A percentile compares a stretch with the other conserved stretches of the same genome.
phyloP scores from a whole-genome alignment of 1,140 invertebrate species.

The Drosophila neocordata region DNA sequence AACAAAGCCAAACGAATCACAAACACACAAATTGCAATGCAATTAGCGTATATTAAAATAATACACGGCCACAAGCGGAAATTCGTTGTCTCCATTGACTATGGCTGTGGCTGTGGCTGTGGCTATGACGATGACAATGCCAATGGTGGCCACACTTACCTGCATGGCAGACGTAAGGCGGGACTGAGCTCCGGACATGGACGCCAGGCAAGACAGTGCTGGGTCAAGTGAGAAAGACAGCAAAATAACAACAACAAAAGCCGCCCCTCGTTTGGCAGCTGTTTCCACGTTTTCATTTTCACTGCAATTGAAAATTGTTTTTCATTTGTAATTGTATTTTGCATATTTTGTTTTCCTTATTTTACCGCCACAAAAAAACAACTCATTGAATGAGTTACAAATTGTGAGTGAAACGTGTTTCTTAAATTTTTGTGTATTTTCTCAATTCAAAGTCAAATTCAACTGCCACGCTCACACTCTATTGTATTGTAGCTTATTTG shows the following conservation, averaged over 20 bases:
- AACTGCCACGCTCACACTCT: conserved; percentile 29
- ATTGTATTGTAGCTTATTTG: conserved; percentile 48
- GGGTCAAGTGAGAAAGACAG: conserved; percentile 51
- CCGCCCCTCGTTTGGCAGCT: conserved; percentile 46
- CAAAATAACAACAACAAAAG: conserved; percentile 46
- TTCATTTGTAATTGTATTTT: conserved; percentile 15
- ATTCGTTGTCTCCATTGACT: conserved; percentile 26
- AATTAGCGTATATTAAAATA: conserved; percentile 71
- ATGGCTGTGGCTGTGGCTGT: no score
- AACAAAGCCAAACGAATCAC: conserved; percentile 47
- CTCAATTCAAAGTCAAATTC: conserved; percentile 8
- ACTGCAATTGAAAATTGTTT: conserved; percentile 47
- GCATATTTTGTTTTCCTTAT: conserved; percentile 16
- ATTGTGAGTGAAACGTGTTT: conserved; percentile 50
- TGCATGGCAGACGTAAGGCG: conserved; percentile 79
- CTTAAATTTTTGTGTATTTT: conserved; percentile 26
- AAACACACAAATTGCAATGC: conserved; percentile 48
- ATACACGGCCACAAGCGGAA: conserved; percentile 48
- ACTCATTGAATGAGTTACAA: neutral
- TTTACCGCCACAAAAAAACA: neutral
- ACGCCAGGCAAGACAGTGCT: conserved; percentile 70
- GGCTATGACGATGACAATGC: neutral
- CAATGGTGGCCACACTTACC: conserved; percentile 55
- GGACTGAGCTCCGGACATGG: conserved; percentile 82
- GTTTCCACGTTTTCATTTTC: conserved; percentile 62